Evolutionary conservation across 1,140 invertebrate species (phyloP).

Genomic region (Leptinotarsa lineolata): DNA sequence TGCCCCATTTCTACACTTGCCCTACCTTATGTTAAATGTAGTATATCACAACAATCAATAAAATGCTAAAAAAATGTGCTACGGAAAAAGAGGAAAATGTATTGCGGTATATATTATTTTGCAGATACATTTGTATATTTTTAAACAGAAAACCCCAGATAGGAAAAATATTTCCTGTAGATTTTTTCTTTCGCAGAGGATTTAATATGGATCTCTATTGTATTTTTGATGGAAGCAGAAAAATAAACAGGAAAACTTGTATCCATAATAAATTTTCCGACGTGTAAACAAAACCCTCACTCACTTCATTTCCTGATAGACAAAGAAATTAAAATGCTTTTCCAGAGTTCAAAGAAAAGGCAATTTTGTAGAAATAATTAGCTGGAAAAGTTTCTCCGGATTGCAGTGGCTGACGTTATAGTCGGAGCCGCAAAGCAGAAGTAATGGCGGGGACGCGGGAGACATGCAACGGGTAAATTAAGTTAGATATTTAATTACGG

Average conservation of each 20-base stretch:
- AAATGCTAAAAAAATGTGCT: too few species aligned
- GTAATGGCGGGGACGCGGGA: conserved; percentile 11
- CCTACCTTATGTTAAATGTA: too few species aligned
- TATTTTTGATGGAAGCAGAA: neutral
- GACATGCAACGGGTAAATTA: conserved; percentile 48
- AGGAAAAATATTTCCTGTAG: too few species aligned
- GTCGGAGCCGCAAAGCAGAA: conserved; percentile 6
- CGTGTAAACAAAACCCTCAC: conserved; percentile 13
- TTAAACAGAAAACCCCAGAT: too few species aligned
- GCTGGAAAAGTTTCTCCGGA: conserved; percentile 19
- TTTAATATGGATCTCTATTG: too few species aligned
- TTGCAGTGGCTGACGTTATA: conserved; percentile 21
- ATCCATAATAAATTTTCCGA: conserved; percentile 2
- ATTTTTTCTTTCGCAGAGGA: too few species aligned
- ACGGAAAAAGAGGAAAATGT: too few species aligned
- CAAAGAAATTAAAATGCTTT: conserved; percentile 21
- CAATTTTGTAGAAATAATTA: conserved; percentile 27
- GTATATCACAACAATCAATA: too few species aligned
- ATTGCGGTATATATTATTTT: too few species aligned
- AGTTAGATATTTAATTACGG: conserved; percentile 52
- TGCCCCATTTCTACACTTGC: too few species aligned
- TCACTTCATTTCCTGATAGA: conserved; percentile 17
- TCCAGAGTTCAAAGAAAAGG: conserved; percentile 20
- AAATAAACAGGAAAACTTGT: conserved; percentile 1
- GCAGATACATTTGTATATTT: too few species aligned